Conservation (phyloP, 1,140 invertebrate genomes). For the Tetragnatha versicolor region DNA sequence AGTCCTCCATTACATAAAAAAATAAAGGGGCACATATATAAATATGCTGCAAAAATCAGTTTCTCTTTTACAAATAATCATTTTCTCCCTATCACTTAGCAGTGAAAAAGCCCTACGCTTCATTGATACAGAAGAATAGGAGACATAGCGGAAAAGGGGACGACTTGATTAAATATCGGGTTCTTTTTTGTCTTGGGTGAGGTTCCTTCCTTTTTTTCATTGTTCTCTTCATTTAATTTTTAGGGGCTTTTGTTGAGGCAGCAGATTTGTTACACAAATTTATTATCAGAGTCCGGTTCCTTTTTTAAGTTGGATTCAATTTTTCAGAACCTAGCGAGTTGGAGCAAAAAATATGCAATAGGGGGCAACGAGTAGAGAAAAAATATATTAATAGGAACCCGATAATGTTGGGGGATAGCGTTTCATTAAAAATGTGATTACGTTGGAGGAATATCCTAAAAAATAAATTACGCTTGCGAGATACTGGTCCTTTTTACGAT, state of each 20-base stretch:
- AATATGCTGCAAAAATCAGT: constrained; percentile 32
- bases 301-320: no score
- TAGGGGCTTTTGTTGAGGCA: background rate
- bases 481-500: no score
- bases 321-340: no score
- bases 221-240: background rate
- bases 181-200: constrained; percentile 2
- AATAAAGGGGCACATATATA: background rate
- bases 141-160: constrained; percentile 41
- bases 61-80: constrained; percentile 51
- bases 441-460: no score
- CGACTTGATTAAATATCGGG: constrained; percentile 45
- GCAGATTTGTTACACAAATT: constrained; percentile 8
- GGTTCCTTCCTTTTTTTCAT: constrained; percentile 2
- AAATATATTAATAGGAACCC: no score
- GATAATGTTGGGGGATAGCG: no score
- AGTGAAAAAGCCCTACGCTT: constrained; percentile 23
- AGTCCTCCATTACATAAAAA: no score
- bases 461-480: no score
- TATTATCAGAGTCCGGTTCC: constrained; percentile 3
- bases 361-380: no score
- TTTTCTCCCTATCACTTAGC: constrained; percentile 50
- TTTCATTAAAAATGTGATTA: no score
- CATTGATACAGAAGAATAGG: constrained; percentile 24
- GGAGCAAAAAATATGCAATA: no score